Percentiles rank a stretch among this genome's conserved stretches.
Conservation (phyloP, 1,140 invertebrate genomes). For the Whitmania pigra region DNA sequence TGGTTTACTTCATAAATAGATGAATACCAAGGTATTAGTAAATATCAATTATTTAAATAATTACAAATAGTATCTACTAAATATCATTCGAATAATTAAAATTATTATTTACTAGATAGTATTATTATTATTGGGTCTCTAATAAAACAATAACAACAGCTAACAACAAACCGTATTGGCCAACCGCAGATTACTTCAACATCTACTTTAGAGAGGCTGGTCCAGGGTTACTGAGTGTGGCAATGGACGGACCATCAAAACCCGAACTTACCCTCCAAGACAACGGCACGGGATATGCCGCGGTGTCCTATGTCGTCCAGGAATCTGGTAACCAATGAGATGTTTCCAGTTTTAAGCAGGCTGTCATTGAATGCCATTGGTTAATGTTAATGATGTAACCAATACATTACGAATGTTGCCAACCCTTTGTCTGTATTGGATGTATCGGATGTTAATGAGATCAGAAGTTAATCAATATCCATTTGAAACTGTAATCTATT, state of each 20-base stretch:
- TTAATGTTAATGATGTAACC: background rate
- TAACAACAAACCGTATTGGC: background rate
- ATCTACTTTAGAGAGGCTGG: slow-evolving; percentile 94
- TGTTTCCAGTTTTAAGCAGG: too few relatives aligned
- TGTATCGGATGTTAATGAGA: background rate
- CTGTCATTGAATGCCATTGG: too few relatives aligned
- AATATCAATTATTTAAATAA: too few relatives aligned
- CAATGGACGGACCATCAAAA: slow-evolving; percentile 86
- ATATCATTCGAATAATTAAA: too few relatives aligned
- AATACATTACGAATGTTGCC: background rate
- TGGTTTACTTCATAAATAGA: background rate
- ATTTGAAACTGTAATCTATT: background rate
- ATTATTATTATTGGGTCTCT: background rate
- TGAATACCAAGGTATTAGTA: too few relatives aligned
- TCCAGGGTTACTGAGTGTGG: slow-evolving; percentile 78
- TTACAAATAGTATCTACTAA: too few relatives aligned
- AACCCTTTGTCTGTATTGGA: too few relatives aligned
- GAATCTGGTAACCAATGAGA: slow-evolving; percentile 50
- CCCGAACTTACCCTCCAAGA: slow-evolving; percentile 77
- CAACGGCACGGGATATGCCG: slow-evolving; percentile 73
- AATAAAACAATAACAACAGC: background rate
- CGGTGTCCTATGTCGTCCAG: slow-evolving; percentile 50
- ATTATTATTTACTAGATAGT: background rate
- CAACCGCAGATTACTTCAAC: slow-evolving; percentile 64
- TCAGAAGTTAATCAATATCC: background rate